Evolutionary conservation across 1,140 invertebrate genomes (phyloP).

Genomic region (Zaprionus vittiger): DNA sequence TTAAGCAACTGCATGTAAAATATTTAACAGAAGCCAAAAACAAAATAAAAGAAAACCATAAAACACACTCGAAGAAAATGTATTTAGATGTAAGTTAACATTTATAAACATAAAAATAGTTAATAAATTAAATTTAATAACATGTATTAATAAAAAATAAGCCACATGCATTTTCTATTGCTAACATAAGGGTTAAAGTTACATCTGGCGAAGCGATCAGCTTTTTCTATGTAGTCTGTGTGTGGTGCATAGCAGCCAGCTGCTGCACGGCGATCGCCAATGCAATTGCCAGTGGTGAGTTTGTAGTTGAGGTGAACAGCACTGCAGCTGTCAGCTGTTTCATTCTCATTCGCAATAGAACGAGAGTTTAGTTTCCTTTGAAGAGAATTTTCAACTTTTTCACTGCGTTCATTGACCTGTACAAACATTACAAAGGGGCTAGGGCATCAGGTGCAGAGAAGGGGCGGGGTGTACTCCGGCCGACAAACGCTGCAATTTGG

Average conservation of each 20-base stretch:
- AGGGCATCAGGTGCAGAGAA: neutral
- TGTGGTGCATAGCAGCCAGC: neutral
- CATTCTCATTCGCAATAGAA: neutral
- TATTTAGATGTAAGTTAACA: constrained; percentile 67
- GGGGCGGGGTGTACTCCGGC: neutral
- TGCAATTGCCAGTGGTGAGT: neutral
- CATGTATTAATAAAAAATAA: constrained; percentile 62
- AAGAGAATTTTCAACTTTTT: neutral
- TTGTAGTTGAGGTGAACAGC: neutral
- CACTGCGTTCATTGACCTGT: constrained; percentile 21
- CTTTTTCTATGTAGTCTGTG: neutral
- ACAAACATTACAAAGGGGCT: neutral
- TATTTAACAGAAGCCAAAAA: constrained; percentile 62
- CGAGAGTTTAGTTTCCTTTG: neutral
- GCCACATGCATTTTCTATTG: neutral
- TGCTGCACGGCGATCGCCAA: neutral
- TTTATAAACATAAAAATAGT: constrained; percentile 63
- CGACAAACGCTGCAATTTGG: constrained; percentile 36
- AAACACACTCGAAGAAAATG: constrained; percentile 36
- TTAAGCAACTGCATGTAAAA: constrained; percentile 80
- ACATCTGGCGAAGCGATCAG: neutral
- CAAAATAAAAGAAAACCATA: constrained; percentile 8
- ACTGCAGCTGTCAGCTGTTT: neutral
- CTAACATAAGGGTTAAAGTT: neutral
- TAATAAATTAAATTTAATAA: constrained; percentile 78